phyloP scores from a whole-genome alignment of 2,797 vertebrate species.

The Lagorchestes hirsutus region DNA sequence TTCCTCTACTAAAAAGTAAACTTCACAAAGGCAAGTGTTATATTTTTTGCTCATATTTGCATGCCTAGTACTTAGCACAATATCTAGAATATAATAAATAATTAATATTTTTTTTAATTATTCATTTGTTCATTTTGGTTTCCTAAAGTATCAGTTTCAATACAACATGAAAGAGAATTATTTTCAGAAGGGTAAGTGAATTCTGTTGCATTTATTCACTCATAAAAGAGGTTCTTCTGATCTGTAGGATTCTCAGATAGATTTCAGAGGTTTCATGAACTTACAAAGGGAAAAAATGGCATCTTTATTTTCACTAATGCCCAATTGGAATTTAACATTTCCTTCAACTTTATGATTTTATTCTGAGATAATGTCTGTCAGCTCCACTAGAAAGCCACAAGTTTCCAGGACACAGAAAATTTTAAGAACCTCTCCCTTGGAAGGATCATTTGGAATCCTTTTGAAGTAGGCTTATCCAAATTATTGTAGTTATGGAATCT shows the following conservation, averaged over 20 bases:
- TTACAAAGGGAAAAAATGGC: neutral
- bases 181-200: neutral
- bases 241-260: neutral
- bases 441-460: neutral
- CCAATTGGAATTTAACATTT: neutral
- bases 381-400: neutral
- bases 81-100: neutral
- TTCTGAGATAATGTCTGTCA: neutral
- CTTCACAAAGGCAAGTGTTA: too few species aligned
- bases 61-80: too few species aligned
- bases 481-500: neutral
- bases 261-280: neutral
- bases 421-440: slow-evolving; percentile 22
- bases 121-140: neutral
- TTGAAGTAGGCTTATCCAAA: neutral
- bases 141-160: neutral
- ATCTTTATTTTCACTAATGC: neutral
- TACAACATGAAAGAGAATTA: neutral
- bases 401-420: neutral
- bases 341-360: neutral
- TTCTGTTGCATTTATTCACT: neutral
- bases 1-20: too few species aligned
- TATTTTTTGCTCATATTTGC: too few species aligned
- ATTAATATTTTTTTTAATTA: neutral
- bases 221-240: neutral